Evolutionary conservation across 2,113 vertebrate genomes (phyloP).

Genomic region (Mixornis gularis): DNA sequence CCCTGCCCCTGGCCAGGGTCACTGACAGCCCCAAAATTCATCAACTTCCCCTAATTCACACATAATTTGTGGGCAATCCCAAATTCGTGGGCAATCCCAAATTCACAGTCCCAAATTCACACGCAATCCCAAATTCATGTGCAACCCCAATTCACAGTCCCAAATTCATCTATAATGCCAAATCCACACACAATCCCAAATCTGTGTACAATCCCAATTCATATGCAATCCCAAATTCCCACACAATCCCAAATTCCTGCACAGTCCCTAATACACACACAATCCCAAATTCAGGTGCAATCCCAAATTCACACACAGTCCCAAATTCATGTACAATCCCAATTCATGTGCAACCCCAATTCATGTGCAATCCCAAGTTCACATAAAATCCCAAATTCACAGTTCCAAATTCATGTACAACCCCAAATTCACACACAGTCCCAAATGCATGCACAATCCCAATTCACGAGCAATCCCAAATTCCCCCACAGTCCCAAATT

Average conservation of each 20-base stretch:
- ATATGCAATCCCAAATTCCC: too few species aligned
- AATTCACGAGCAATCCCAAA: accelerated
- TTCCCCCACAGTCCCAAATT: background rate
- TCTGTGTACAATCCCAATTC: too few species aligned
- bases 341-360: too few species aligned
- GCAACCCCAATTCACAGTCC: background rate
- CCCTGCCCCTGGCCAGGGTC: too few species aligned
- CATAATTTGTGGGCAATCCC: too few species aligned
- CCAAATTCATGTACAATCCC: background rate
- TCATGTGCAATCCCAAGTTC: too few species aligned
- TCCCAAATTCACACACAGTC: too few species aligned
- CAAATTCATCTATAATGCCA: background rate
- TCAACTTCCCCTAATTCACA: too few species aligned
- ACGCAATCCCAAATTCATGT: background rate
- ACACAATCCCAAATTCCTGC: background rate
- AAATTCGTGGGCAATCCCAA: background rate
- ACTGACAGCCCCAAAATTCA: too few species aligned
- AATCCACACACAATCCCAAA: background rate
- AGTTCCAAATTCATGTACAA: background rate
- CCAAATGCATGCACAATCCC: too few species aligned
- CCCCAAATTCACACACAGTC: background rate
- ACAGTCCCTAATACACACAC: too few species aligned
- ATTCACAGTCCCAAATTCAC: background rate
- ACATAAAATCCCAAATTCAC: background rate
- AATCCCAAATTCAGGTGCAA: too few species aligned